A percentile compares a stretch with the other conserved stretches of the same genome.
Conservation (phyloP, 2,797 vertebrate genomes). For the Chrosomus eos region DNA sequence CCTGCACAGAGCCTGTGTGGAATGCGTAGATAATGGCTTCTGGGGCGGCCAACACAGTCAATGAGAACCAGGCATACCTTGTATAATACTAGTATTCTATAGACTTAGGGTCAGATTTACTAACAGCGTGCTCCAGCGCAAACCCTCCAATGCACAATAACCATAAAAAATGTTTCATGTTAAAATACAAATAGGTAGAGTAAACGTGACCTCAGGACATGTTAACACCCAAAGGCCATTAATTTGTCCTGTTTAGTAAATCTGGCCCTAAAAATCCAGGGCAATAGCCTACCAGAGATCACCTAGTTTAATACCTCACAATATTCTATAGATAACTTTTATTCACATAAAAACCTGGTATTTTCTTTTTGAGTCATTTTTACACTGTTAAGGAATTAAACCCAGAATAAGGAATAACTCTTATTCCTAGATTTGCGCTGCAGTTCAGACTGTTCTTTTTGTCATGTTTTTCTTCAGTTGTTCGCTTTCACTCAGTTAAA, state of each 20-base stretch:
- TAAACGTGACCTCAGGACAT: too few species aligned
- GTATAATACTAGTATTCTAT: constrained; percentile 35
- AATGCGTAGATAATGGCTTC: constrained; percentile 61
- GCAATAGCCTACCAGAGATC: not conserved
- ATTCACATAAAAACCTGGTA: not conserved
- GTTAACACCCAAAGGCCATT: too few species aligned
- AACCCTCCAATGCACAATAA: not conserved
- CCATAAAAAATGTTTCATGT: too few species aligned
- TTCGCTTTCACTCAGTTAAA: constrained; percentile 70
- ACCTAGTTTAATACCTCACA: not conserved
- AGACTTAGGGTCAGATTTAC: not conserved
- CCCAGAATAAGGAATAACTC: not conserved
- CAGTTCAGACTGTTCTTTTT: constrained; percentile 65
- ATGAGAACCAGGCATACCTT: constrained; percentile 53
- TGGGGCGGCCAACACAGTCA: constrained; percentile 37
- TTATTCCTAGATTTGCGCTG: constrained; percentile 58
- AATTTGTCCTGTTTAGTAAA: not conserved
- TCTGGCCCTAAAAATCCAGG: not conserved
- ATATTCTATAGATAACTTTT: not conserved
- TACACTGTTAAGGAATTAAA: not conserved
- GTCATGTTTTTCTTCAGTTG: constrained; percentile 53
- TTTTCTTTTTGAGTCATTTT: not conserved
- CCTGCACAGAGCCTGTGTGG: constrained; percentile 45
- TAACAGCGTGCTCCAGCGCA: not conserved
- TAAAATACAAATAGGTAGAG: too few species aligned